Evolutionary conservation across 2,888 invertebrate genomes (phyloP), one percentile per base, ranked within the genome.

Genomic region (Ormyrus nitidulus): DNA sequence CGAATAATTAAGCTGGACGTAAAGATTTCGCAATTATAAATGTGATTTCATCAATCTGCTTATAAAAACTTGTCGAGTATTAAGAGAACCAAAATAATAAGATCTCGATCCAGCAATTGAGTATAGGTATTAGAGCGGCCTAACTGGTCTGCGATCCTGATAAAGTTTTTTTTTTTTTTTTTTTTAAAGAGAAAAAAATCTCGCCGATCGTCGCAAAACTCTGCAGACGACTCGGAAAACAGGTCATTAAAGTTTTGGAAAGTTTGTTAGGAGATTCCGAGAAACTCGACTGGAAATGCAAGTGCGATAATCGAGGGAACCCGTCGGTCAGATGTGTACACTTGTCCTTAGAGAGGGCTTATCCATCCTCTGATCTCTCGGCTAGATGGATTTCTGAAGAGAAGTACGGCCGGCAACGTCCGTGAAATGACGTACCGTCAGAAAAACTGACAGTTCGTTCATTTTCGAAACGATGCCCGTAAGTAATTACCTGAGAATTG

Each of bases 371-470:
- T 9, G 75, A 81, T 81, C 78, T 61, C 54, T 61, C 68, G 70
- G 51, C 51, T 8, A 61, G 75, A 78, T 78, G 66, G 71, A 6
- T 49, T 34, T 58, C 7, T 11, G 11, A 34, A 61, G 69, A 19
- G n/a, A 34, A 34, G 34, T 34, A 34, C 2, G 34, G n/a, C 34
- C 34, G 34, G 34, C 34, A 3, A 34, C 2, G 34, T 13, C 19
- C 8, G 51, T 72, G 66, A 83, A 64, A 83, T 79, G 80, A 83
- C 83, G 74, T 54, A 59, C 80, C 62, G 75, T 75, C 76, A 65
- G 51, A 72, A 80, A 77, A 82, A 68, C 66, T 79, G 82, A 59
- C 65, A 68, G 72, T 81, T 34, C 76, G 82, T 84, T 80, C 74
- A 82, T 80, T 82, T 78, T 51, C 76, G 70, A 34, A 34, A 34